These are phyloP conservation scores for Aurelia sp. DNA, from an alignment of 30 jellyfish, hydroid and myxozoan genomes.

Conservation along the genomic window DNA sequence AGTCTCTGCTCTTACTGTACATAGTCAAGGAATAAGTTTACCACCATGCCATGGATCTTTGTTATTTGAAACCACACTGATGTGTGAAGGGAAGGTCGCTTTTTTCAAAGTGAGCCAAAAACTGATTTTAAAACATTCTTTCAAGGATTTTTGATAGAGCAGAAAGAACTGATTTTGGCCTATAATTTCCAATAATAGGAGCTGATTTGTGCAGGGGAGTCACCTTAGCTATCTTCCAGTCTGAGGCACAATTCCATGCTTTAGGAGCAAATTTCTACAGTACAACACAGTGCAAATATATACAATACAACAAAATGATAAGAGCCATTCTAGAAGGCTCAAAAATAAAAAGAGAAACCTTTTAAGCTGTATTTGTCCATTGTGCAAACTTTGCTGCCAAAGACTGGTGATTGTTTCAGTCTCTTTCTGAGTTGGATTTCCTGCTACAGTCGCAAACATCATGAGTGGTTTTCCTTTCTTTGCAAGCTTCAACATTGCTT, in stretches of 20 bases:
- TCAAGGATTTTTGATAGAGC: slow-evolving; percentile 48
- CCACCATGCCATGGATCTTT: slow-evolving; percentile 34
- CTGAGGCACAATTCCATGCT: neutral
- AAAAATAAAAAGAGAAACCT: slow-evolving; percentile 47
- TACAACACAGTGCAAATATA: too few species aligned
- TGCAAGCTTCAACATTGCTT: slow-evolving; percentile 81
- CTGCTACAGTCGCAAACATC: slow-evolving; percentile 96
- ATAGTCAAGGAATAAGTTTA: slow-evolving; percentile 33
- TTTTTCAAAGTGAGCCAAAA: slow-evolving; percentile 43
- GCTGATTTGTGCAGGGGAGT: slow-evolving; percentile 51
- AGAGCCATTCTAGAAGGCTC: neutral
- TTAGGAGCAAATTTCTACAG: neutral
- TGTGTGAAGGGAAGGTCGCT: slow-evolving; percentile 28
- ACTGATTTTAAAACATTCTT: neutral
- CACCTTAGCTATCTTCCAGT: slow-evolving; percentile 17
- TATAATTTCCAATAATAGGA: slow-evolving; percentile 21
- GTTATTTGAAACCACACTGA: slow-evolving; percentile 57
- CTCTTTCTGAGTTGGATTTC: slow-evolving; percentile 80
- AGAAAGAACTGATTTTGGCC: slow-evolving; percentile 68
- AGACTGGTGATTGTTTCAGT: slow-evolving; percentile 72
- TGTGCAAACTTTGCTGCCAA: slow-evolving; percentile 94
- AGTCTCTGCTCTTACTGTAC: slow-evolving; percentile 36
- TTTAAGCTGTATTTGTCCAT: slow-evolving; percentile 83
- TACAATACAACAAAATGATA: too few species aligned
- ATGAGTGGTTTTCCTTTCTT: slow-evolving; percentile 92